A percentile compares a stretch with the other conserved stretches of the same genome.
These are phyloP conservation scores for Drosophila niveifrons DNA, from an alignment of 2,888 invertebrate genomes.

Conservation along the genomic window DNA sequence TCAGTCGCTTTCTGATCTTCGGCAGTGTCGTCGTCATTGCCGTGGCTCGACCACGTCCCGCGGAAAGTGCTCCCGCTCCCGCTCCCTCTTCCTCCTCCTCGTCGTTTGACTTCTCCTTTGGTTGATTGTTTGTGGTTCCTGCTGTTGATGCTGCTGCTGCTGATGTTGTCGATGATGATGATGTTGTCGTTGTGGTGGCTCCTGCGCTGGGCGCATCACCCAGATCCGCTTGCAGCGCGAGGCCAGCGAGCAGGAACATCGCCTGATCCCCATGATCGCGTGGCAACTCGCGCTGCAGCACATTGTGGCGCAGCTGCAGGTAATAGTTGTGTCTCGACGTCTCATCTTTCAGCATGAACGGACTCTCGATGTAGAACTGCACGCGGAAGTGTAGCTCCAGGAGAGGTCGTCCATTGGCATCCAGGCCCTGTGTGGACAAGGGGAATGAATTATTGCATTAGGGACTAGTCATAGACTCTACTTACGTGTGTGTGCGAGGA, in stretches of 20 bases:
- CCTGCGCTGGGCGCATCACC: slow-evolving; percentile 89
- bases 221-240: slow-evolving; percentile 96
- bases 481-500: slow-evolving; percentile 96
- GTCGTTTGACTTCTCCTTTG: slow-evolving; percentile 53
- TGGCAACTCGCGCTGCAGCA: slow-evolving; percentile 88
- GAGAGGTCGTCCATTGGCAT: slow-evolving; percentile 95
- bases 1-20: slow-evolving; percentile 79
- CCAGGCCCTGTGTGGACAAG: slow-evolving; percentile 89
- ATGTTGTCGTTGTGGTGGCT: background rate
- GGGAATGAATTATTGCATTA: background rate
- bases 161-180: slow-evolving; percentile 22
- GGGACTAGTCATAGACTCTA: slow-evolving; percentile 56
- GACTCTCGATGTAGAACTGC: slow-evolving; percentile 97
- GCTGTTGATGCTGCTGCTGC: slow-evolving; percentile 26
- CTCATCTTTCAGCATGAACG: slow-evolving; percentile 95
- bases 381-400: slow-evolving; percentile 95
- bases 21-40: slow-evolving; percentile 79
- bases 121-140: slow-evolving; percentile 56
- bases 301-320: slow-evolving; percentile 96
- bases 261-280: slow-evolving; percentile 87
- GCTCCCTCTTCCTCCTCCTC: slow-evolving; percentile 37
- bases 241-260: slow-evolving; percentile 92
- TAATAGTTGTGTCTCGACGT: slow-evolving; percentile 97
- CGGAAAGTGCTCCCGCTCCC: slow-evolving; percentile 2
- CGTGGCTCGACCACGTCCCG: slow-evolving; percentile 3